Percentiles rank a stretch among this genome's conserved stretches.
phyloP scores from a whole-genome alignment of 2,888 invertebrate genomes.

The Mesodorylaimus sp. region DNA sequence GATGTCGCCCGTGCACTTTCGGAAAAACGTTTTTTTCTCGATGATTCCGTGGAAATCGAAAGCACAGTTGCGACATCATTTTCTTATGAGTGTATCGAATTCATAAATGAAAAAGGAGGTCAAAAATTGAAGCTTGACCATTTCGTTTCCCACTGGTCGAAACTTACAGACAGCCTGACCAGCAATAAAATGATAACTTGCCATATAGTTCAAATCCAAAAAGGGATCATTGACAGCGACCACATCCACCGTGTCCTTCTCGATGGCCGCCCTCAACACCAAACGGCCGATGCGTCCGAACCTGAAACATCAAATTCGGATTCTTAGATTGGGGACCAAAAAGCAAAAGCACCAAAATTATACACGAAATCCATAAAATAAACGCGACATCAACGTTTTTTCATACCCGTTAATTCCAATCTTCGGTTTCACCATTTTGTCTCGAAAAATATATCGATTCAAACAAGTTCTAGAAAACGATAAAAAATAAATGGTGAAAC shows the following conservation, averaged over 20 bases:
- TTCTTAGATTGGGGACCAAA: neutral
- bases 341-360: neutral
- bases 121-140: too few relatives aligned
- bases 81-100: too few relatives aligned
- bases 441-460: neutral
- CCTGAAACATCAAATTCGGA: conserved; percentile 22
- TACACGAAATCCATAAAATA: too few relatives aligned
- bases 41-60: neutral
- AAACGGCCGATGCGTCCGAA: conserved; percentile 85
- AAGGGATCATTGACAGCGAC: conserved; percentile 86
- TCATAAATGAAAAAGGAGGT: too few relatives aligned
- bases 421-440: conserved; percentile 46
- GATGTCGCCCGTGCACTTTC: too few relatives aligned
- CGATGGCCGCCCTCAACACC: conserved; percentile 64
- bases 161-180: too few relatives aligned
- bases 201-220: conserved; percentile 91
- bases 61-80: too few relatives aligned
- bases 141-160: too few relatives aligned
- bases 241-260: conserved; percentile 47
- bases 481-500: too few relatives aligned
- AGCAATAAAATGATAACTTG: conserved; percentile 23
- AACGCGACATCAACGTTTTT: neutral
- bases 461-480: too few relatives aligned
- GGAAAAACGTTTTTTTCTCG: conserved; percentile 1
- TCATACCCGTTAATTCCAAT: conserved; percentile 65